Conservation (phyloP, 1,140 invertebrate genomes). For the Steinernema khuongi region DNA sequence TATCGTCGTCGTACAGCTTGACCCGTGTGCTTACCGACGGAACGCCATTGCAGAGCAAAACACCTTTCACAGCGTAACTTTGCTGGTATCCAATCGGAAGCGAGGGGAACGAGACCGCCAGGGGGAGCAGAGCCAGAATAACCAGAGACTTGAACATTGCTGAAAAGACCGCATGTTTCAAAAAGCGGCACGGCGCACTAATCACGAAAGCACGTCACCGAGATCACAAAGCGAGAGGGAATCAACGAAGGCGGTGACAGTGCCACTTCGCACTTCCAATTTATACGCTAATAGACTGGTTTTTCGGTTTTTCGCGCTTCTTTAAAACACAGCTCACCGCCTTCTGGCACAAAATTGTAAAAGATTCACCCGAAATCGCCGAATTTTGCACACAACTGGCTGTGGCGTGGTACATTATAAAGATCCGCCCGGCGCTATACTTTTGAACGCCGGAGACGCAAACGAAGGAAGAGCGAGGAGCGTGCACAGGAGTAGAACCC, state of each 20-base stretch:
- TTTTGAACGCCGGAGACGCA: background rate
- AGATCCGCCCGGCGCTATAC: background rate
- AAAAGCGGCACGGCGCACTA: background rate
- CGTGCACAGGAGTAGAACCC: background rate
- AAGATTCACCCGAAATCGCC: background rate
- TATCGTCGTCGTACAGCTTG: slow-evolving; percentile 50
- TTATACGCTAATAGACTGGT: background rate
- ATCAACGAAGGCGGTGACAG: background rate
- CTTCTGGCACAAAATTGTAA: background rate
- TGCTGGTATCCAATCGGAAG: slow-evolving; percentile 26
- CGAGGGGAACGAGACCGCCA: background rate
- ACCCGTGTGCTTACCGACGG: slow-evolving; percentile 45
- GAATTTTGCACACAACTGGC: background rate
- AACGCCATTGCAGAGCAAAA: slow-evolving; percentile 45
- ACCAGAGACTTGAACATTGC: background rate
- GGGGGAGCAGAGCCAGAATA: background rate
- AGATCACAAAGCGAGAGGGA: background rate
- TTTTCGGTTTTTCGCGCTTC: background rate
- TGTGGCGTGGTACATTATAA: background rate
- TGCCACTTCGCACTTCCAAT: background rate
- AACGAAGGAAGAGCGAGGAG: background rate
- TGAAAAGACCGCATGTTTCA: background rate
- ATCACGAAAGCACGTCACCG: too few species aligned
- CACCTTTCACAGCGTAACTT: slow-evolving; percentile 41
- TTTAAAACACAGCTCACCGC: slow-evolving; percentile 5